These are phyloP conservation scores for Tachypleus tridentatus DNA, from an alignment of 1,140 invertebrate genomes.

Conservation along the genomic window DNA sequence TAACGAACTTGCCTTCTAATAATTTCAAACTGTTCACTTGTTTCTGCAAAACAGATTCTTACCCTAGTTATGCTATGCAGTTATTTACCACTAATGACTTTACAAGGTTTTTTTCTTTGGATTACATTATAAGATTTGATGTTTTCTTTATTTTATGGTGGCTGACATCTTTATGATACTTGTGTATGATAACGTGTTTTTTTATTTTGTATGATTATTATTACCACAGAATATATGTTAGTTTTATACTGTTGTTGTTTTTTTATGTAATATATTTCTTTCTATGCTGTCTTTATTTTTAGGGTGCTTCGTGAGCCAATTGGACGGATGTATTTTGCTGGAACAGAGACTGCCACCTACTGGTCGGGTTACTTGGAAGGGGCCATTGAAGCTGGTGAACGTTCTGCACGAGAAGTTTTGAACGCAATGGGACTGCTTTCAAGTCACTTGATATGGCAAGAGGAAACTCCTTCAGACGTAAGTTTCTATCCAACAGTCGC, in stretches of 20 bases:
- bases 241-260: not conserved
- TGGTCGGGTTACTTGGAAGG: constrained; percentile 42
- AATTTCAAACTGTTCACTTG: too few species aligned
- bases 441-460: constrained; percentile 17
- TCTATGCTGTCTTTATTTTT: not conserved
- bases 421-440: constrained; percentile 20
- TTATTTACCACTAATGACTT: too few species aligned
- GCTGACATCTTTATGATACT: too few species aligned
- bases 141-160: too few species aligned
- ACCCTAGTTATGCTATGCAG: too few species aligned
- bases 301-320: constrained; percentile 25
- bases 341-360: constrained; percentile 37
- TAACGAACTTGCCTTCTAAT: too few species aligned
- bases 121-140: too few species aligned
- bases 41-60: too few species aligned
- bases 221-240: not conserved
- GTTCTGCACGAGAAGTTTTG: constrained; percentile 34
- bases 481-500: not conserved
- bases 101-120: too few species aligned
- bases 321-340: constrained; percentile 35
- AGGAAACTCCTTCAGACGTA: constrained; percentile 20
- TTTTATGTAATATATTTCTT: constrained; percentile 1
- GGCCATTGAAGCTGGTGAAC: constrained; percentile 36
- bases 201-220: not conserved
- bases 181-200: not conserved